Conservation (phyloP, 2,113 vertebrate genomes). For the Erinaceus europaeus region DNA sequence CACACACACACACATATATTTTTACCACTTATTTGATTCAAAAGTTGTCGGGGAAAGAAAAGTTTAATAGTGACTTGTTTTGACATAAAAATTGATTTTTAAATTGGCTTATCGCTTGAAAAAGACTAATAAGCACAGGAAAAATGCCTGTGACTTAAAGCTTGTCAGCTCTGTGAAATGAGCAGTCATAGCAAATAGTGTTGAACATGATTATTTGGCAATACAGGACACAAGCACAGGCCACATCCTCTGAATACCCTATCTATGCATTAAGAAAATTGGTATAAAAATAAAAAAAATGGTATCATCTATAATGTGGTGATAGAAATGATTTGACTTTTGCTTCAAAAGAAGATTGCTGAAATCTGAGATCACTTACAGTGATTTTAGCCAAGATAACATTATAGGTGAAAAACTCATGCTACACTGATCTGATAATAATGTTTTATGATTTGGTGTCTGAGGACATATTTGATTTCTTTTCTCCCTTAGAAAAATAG, state of each 20-base stretch:
- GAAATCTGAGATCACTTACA: not conserved
- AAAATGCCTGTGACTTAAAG: not conserved
- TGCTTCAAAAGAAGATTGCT: not conserved
- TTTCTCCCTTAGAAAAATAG: not conserved
- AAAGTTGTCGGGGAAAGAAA: not conserved
- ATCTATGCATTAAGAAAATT: not conserved
- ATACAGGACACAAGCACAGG: not conserved
- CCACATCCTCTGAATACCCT: not conserved
- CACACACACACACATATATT: too few relatives aligned
- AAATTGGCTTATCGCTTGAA: constrained; percentile 22
- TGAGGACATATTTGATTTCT: not conserved
- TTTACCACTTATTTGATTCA: not conserved
- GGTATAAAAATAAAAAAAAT: not conserved
- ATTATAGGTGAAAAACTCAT: not conserved
- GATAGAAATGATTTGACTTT: not conserved
- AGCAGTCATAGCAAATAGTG: not conserved
- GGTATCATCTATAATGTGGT: not conserved
- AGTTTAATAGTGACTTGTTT: constrained; percentile 1
- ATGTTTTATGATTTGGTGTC: not conserved
- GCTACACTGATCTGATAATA: not conserved
- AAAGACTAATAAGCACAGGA: not conserved
- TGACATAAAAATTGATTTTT: constrained; percentile 37
- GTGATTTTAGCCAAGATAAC: not conserved
- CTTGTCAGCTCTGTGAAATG: not conserved
- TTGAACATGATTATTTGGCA: not conserved